Evolutionary conservation across 2,797 vertebrate species (phyloP), one percentile per base, ranked within the genome.

Genomic region (Melanotaenia boesemani): DNA sequence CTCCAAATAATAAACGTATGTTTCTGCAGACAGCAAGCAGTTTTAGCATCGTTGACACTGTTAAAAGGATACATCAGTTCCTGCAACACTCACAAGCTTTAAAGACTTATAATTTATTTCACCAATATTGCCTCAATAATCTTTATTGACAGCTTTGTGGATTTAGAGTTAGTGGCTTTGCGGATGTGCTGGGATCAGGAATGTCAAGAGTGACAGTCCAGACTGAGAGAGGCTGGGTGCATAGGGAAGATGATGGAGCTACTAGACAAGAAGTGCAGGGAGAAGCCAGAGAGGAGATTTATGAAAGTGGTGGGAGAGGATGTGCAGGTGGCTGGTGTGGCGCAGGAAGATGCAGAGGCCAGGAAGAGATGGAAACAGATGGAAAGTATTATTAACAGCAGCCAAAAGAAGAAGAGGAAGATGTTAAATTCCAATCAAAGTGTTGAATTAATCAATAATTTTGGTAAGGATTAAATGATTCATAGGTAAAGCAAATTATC

Each of bases 1-100:
- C 59, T 84, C 58, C 69, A 68, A 82, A 63, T 67, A 22, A 54
- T 63, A 37, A 28, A 54, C 50, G 12, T 12, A 13, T 4, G 7
- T 54, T 54, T 54, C 12, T 54, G 4, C 22, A 54, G n/a, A 13
- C 52, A 26, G 52, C 52, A 8, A 30, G 55, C 26, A 18, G 5
- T 28, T 30, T 30, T 26, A 30, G 28, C 15, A 30, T 30, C 55
- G 18, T 30, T 30, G 22, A 30, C 26, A 18, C 26, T 56, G 18
- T n/a, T n/a, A n/a, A 44, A 41, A 18, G n/a, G 61, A 24, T 9
- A 5, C n/a, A 8, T 6, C 15, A 46, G 10, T 26, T 9, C 5
- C 61, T 62, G 13, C 36, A 9, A 24, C 22, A 16, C 39, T 30
- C 61, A 30, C 39, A 30, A 20, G 61, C 61, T 46, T 48, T 8